Conservation (phyloP, 2,888 invertebrate species). For the Andrena chrysosceles region DNA sequence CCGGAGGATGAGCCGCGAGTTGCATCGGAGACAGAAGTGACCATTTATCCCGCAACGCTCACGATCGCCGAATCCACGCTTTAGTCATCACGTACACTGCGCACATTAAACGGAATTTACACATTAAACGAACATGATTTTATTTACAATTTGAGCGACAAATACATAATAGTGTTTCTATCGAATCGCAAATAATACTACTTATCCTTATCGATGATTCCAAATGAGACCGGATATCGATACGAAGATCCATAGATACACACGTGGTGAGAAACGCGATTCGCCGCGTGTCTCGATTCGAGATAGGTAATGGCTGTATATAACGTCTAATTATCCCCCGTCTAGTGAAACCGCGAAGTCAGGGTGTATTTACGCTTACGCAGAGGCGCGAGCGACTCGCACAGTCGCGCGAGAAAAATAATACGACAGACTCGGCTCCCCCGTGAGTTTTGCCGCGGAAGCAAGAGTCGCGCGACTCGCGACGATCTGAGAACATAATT, state of each 20-base stretch:
- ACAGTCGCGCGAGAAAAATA: slow-evolving; percentile 40
- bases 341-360: background rate
- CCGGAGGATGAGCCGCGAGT: background rate
- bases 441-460: background rate
- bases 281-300: background rate
- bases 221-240: slow-evolving; percentile 56
- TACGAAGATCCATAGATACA: slow-evolving; percentile 30
- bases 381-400: slow-evolving; percentile 23
- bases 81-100: slow-evolving; percentile 49
- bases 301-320: slow-evolving; percentile 10
- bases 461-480: slow-evolving; percentile 12
- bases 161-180: slow-evolving; percentile 74
- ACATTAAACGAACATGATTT: slow-evolving; percentile 77
- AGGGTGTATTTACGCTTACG: slow-evolving; percentile 12
- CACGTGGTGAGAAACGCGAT: background rate
- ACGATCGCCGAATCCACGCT: slow-evolving; percentile 36
- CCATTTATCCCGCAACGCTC: slow-evolving; percentile 14
- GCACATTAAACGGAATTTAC: slow-evolving; percentile 67
- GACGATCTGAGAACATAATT: slow-evolving; percentile 15
- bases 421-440: slow-evolving; percentile 23
- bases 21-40: background rate
- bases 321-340: slow-evolving; percentile 14
- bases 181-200: slow-evolving; percentile 70
- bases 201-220: slow-evolving; percentile 56
- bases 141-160: slow-evolving; percentile 79